phyloP scores from a whole-genome alignment of 2,888 invertebrate species.

The Tachystola acroxantha region DNA sequence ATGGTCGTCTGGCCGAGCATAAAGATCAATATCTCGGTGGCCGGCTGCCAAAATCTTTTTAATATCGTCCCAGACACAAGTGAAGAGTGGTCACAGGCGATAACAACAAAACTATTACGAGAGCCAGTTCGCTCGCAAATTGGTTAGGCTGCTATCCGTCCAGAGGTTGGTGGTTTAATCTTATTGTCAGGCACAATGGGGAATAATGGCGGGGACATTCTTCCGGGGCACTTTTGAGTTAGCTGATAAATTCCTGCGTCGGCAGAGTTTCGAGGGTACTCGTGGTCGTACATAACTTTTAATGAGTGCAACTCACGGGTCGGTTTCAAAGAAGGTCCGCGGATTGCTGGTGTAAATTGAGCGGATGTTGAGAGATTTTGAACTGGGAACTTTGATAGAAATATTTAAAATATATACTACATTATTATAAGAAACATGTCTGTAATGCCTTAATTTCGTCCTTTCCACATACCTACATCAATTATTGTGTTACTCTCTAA shows the following conservation, averaged over 20 bases:
- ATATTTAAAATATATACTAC: too few species aligned
- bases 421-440: too few species aligned
- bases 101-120: constrained; percentile 75
- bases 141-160: constrained; percentile 39
- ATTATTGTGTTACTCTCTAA: too few species aligned
- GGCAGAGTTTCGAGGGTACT: constrained; percentile 51
- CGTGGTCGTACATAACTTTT: constrained; percentile 61
- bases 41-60: constrained; percentile 75
- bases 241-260: constrained; percentile 56
- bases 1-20: constrained; percentile 72
- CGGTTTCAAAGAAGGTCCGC: constrained; percentile 43
- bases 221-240: constrained; percentile 59
- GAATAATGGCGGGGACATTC: constrained; percentile 56
- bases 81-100: constrained; percentile 67
- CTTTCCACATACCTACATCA: too few species aligned
- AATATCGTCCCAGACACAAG: constrained; percentile 69
- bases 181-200: constrained; percentile 66
- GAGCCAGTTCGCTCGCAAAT: constrained; percentile 56
- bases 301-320: constrained; percentile 56
- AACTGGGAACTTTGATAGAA: too few species aligned
- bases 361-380: constrained; percentile 25
- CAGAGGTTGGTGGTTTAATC: constrained; percentile 55
- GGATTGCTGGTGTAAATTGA: constrained; percentile 44
- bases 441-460: too few species aligned
- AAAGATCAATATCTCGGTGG: constrained; percentile 76